Evolutionary conservation across 2,888 invertebrate species (phyloP), one percentile per base, ranked within the genome.

Genomic region (Dichetophora obliterata): DNA sequence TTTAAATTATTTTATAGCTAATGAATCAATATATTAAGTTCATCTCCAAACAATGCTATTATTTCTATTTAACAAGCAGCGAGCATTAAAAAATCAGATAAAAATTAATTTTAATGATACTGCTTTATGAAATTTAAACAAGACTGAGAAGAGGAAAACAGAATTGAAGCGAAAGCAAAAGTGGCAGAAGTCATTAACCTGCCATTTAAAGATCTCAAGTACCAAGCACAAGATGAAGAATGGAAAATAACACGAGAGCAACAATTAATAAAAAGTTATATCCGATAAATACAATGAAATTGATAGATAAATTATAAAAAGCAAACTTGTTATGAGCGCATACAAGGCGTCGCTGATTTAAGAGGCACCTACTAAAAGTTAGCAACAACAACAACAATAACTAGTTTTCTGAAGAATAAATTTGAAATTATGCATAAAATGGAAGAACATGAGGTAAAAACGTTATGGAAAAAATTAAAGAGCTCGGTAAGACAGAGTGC

Each of bases 61-160:
- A 59, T 14, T 59, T 59, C 59, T 27, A 59, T 27, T 59, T 59
- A 59, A 59, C 16, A 24, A 14, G 27, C 59, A 59, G 59, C 27
- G 59, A 59, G 27, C 59, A 59, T 16, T 59, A 59, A 59, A 27
- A 59, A 27, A 16, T n/a, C n/a, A 65, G 19, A 65, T 65, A 65
- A 65, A 65, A 65, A 65, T 65, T 65, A 65, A 65, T 65, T 65
- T 65, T 11, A 34, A 65, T 65, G 34, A 37, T 65, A 19, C 34
- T 59, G 24, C 24, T 11, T 59, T 27, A 27, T 65, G 63, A 65
- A 65, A n/a, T 34, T 34, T 22, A 22, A 5, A 19, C 54, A 54
- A 54, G 54, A 22, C 6, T 19, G 8, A 19, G 1, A 19, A 4
- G 6, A n/a, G 8, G 5, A 22, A 22, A 19, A n/a, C 19, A n/a